Evolutionary conservation across 1,140 invertebrate species (phyloP).

Genomic region (Radopholus similis): DNA sequence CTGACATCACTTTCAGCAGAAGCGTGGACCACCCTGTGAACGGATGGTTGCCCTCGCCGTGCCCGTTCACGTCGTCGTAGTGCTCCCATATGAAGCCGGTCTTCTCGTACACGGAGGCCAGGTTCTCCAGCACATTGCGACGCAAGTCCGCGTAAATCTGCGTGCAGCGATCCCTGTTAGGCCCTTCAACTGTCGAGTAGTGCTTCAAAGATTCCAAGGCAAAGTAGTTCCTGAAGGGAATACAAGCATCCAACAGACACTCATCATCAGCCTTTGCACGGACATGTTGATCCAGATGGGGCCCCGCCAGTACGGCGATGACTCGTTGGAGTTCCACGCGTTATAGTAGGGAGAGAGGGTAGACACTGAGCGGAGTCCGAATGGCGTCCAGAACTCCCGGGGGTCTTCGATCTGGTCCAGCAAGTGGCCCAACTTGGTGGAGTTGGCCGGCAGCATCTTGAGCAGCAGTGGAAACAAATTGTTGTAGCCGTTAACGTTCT

Average conservation of each 20-base stretch:
- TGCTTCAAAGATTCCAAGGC: conserved; percentile 76
- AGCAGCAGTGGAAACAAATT: conserved; percentile 77
- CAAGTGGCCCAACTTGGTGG: conserved; percentile 75
- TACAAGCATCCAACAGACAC: neutral
- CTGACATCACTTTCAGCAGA: conserved; percentile 4
- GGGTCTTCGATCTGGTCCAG: conserved; percentile 75
- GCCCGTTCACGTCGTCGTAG: conserved; percentile 82
- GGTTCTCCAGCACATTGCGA: conserved; percentile 78
- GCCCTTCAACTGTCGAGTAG: conserved; percentile 71
- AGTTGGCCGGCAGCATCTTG: conserved; percentile 76
- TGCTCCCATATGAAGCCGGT: conserved; percentile 96
- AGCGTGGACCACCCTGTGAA: conserved; percentile 13
- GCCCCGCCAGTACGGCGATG: conserved; percentile 96
- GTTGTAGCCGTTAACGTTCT: conserved; percentile 82
- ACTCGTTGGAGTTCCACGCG: conserved; percentile 88
- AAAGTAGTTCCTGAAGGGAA: conserved; percentile 73
- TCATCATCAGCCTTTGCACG: neutral
- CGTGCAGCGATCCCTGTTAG: conserved; percentile 69
- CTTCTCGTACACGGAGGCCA: conserved; percentile 77
- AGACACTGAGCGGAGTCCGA: conserved; percentile 82
- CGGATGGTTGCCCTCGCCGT: conserved; percentile 72
- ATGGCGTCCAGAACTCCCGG: conserved; percentile 78
- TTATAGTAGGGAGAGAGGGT: conserved; percentile 81
- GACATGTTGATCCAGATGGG: conserved; percentile 90
- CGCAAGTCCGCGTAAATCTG: conserved; percentile 74